These are phyloP conservation scores for Desoria tigrina DNA, from an alignment of 2,888 invertebrate species.

Conservation along the genomic window DNA sequence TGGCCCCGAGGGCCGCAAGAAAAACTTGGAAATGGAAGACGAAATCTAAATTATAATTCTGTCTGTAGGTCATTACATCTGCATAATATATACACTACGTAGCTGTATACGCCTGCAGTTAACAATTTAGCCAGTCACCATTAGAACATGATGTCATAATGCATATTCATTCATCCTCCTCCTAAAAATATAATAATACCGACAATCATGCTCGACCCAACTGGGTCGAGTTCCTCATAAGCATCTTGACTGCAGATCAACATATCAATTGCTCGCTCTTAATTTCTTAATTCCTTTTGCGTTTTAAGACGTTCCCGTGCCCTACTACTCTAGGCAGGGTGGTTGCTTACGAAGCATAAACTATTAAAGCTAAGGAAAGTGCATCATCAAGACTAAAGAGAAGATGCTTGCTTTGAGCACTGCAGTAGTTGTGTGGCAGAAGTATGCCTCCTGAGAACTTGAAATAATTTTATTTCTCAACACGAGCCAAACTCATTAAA, in stretches of 20 bases:
- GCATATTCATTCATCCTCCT: not conserved
- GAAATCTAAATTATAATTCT: constrained; percentile 4
- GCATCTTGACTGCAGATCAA: too few species aligned
- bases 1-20: not conserved
- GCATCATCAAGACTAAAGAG: not conserved
- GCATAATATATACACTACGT: not conserved
- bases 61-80: constrained; percentile 11
- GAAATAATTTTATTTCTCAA: not conserved
- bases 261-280: too few species aligned
- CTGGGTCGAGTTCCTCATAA: too few species aligned
- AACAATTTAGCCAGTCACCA: not conserved
- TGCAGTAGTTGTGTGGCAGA: not conserved
- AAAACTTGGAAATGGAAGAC: not conserved
- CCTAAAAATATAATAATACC: not conserved
- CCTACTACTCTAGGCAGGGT: too few species aligned
- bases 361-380: not conserved
- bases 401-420: not conserved
- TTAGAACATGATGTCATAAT: not conserved
- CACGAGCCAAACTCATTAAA: constrained; percentile 13
- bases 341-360: not conserved
- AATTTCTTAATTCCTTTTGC: too few species aligned
- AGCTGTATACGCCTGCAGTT: not conserved
- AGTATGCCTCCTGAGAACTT: not conserved
- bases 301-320: too few species aligned
- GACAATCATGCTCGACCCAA: not conserved